Conservation (phyloP, 2,797 vertebrate species). For the Coracias cyanogaster region DNA sequence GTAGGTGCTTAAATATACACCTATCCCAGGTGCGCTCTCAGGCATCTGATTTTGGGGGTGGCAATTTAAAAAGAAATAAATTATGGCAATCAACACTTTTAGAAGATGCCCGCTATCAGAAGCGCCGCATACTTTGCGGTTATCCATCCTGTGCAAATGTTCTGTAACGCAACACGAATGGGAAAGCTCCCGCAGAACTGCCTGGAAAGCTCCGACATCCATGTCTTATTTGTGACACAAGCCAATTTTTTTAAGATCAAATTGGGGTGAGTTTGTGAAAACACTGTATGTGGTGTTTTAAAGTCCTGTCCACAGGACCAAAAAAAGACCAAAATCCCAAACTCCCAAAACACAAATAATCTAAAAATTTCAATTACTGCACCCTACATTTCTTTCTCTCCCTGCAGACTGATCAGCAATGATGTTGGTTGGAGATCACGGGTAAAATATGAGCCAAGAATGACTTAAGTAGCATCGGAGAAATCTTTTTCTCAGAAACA, state of each 20-base stretch:
- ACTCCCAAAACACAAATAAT: not conserved
- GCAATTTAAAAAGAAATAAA: not conserved
- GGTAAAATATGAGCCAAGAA: not conserved
- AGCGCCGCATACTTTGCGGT: not conserved
- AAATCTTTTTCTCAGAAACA: not conserved
- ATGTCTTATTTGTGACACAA: fast-evolving
- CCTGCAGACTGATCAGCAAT: not conserved
- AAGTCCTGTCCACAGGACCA: not conserved
- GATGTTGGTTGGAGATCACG: not conserved
- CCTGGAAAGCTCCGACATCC: not conserved
- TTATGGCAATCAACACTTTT: not conserved
- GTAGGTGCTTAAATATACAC: fast-evolving
- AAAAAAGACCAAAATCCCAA: not conserved
- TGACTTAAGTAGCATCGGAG: not conserved
- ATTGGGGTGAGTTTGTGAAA: not conserved
- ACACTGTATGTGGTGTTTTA: fast-evolving
- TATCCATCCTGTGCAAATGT: not conserved
- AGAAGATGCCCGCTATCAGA: not conserved
- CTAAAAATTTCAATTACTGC: not conserved
- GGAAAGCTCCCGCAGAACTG: not conserved
- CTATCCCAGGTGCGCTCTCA: not conserved
- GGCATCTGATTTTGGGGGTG: not conserved
- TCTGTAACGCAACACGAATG: fast-evolving
- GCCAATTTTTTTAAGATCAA: not conserved
- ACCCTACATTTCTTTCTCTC: not conserved